phyloP scores from a whole-genome alignment of 2,888 invertebrate species.

The Drosophila anceps region DNA sequence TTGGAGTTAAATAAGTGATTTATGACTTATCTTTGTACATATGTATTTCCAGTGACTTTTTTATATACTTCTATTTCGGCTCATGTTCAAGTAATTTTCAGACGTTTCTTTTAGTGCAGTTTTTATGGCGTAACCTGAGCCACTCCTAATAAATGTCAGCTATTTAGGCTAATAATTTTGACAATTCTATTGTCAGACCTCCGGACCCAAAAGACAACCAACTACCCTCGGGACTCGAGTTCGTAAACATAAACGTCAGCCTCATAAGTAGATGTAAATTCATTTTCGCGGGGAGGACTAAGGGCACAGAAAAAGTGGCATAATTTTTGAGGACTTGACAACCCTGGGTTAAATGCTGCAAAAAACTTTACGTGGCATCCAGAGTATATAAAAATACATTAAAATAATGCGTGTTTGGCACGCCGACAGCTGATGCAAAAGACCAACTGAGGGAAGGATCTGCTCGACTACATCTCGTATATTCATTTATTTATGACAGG shows the following conservation, averaged over 20 bases:
- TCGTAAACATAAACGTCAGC: slow-evolving; percentile 30
- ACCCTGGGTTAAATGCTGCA: slow-evolving; percentile 58
- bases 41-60: not conserved
- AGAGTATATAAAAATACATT: slow-evolving; percentile 79
- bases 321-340: slow-evolving; percentile 53
- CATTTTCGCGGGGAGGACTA: slow-evolving; percentile 47
- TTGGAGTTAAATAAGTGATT: not conserved
- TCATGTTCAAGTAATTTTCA: not conserved
- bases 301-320: slow-evolving; percentile 65
- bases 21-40: not conserved
- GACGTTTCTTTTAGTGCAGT: slow-evolving; percentile 6
- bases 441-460: slow-evolving; percentile 16
- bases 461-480: slow-evolving; percentile 43
- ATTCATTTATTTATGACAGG: slow-evolving; percentile 73
- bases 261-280: slow-evolving; percentile 39
- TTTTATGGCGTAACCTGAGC: slow-evolving; percentile 45
- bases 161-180: slow-evolving; percentile 80
- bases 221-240: slow-evolving; percentile 7
- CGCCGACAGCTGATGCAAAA: slow-evolving; percentile 81
- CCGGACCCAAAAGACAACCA: not conserved
- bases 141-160: slow-evolving; percentile 77
- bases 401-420: slow-evolving; percentile 80
- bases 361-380: slow-evolving; percentile 48
- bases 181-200: slow-evolving; percentile 76
- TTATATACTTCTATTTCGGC: not conserved